These are phyloP conservation scores for Caenorhabditis sp. DNA, from an alignment of 2,888 invertebrate genomes.

Conservation along the genomic window DNA sequence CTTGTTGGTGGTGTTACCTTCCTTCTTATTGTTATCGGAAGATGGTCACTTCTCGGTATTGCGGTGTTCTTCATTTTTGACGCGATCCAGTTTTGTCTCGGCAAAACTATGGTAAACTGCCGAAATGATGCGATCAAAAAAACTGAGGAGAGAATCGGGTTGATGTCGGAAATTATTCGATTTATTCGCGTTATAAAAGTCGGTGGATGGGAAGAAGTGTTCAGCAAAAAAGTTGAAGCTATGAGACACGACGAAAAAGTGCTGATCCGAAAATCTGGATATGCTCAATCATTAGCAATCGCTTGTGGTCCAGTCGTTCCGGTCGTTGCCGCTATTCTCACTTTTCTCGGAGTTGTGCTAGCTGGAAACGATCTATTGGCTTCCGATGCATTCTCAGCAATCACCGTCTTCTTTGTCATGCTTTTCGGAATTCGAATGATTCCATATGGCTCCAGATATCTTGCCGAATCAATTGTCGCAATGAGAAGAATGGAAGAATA, in stretches of 20 bases:
- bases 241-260: conserved; percentile 74
- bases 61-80: conserved; percentile 71
- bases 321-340: conserved; percentile 76
- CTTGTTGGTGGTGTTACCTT: conserved; percentile 71
- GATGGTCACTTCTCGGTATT: conserved; percentile 72
- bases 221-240: conserved; percentile 73
- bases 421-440: conserved; percentile 73
- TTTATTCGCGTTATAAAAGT: conserved; percentile 78
- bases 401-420: conserved; percentile 73
- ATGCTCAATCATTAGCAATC: conserved; percentile 76
- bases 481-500: conserved; percentile 71
- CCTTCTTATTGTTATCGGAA: conserved; percentile 71
- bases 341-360: conserved; percentile 75
- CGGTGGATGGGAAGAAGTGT: conserved; percentile 78
- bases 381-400: conserved; percentile 74
- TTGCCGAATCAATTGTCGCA: conserved; percentile 71
- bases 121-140: conserved; percentile 64
- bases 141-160: conserved; percentile 65
- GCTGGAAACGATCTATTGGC: conserved; percentile 75
- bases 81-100: conserved; percentile 68
- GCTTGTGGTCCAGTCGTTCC: conserved; percentile 77
- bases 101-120: conserved; percentile 68
- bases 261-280: conserved; percentile 75
- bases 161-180: conserved; percentile 76
- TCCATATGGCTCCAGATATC: conserved; percentile 71